phyloP scores from a whole-genome alignment of 2,888 invertebrate genomes.

The Diachrysia chrysitis region DNA sequence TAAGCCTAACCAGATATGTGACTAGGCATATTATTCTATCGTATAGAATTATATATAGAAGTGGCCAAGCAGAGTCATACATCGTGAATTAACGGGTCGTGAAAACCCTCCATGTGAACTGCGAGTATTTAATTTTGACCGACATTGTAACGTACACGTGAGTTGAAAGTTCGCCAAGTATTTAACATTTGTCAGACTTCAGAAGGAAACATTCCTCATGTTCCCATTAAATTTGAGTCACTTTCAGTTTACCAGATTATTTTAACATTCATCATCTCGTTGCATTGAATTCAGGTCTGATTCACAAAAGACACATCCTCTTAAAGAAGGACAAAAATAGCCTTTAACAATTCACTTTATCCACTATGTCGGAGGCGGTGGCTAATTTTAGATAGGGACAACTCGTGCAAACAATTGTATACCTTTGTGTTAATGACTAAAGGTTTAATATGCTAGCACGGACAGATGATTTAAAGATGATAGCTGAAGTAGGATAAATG shows the following conservation, averaged over 20 bases:
- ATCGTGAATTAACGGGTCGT: background rate
- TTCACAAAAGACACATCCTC: slow-evolving; percentile 68
- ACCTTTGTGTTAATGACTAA: slow-evolving; percentile 33
- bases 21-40: no score
- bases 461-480: no score
- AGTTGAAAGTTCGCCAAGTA: slow-evolving; percentile 48
- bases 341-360: slow-evolving; percentile 62
- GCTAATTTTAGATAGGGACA: slow-evolving; percentile 67
- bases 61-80: background rate
- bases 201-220: slow-evolving; percentile 27
- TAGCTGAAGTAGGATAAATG: no score
- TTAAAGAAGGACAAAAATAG: slow-evolving; percentile 68
- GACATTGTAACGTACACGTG: slow-evolving; percentile 28
- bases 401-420: slow-evolving; percentile 47
- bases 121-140: background rate
- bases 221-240: slow-evolving; percentile 35
- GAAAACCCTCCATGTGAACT: background rate
- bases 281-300: slow-evolving; percentile 46
- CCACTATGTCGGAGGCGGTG: slow-evolving; percentile 61
- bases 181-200: slow-evolving; percentile 26
- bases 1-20: no score
- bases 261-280: slow-evolving; percentile 23
- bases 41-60: no score
- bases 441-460: slow-evolving; percentile 23
- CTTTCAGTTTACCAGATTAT: slow-evolving; percentile 18